Evolutionary conservation across 2,888 invertebrate genomes (phyloP).

Genomic region (Trichogramma dendrolimi): DNA sequence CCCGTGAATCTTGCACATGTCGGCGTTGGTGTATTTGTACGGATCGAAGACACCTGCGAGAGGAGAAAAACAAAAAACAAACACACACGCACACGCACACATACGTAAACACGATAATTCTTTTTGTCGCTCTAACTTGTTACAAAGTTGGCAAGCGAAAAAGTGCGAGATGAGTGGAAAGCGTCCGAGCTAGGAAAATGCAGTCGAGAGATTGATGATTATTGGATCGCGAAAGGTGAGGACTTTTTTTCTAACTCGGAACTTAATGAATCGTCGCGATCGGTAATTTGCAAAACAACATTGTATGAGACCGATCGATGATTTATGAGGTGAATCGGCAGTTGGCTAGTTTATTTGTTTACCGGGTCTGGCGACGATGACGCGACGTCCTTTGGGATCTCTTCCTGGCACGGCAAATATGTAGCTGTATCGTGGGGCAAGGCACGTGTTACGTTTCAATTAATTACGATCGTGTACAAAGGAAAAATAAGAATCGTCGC

Average conservation of each 20-base stretch:
- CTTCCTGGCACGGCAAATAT: slow-evolving; percentile 74
- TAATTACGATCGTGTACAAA: slow-evolving; percentile 5
- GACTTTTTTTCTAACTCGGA: no score
- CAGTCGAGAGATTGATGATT: no score
- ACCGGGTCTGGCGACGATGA: slow-evolving; percentile 76
- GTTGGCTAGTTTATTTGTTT: slow-evolving; percentile 37
- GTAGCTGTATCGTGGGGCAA: slow-evolving; percentile 57
- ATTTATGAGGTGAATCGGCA: background rate
- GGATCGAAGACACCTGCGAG: slow-evolving; percentile 72
- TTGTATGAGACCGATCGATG: background rate
- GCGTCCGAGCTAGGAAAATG: no score
- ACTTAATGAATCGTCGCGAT: background rate
- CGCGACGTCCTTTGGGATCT: slow-evolving; percentile 69
- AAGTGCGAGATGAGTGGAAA: no score
- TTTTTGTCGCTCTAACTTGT: background rate
- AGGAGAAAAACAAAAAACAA: no score
- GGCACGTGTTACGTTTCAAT: background rate
- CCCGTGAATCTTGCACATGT: slow-evolving; percentile 74
- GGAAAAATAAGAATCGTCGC: background rate
- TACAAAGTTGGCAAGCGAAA: no score
- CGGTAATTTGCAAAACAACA: slow-evolving; percentile 4
- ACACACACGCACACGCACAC: no score
- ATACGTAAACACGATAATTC: no score
- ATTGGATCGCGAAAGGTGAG: no score
- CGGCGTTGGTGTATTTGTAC: slow-evolving; percentile 69